Percentiles rank a stretch among this genome's conserved stretches.
These are phyloP conservation scores for Paradoxurus hermaphroditus DNA, from an alignment of 2,113 vertebrate genomes.

Conservation along the genomic window DNA sequence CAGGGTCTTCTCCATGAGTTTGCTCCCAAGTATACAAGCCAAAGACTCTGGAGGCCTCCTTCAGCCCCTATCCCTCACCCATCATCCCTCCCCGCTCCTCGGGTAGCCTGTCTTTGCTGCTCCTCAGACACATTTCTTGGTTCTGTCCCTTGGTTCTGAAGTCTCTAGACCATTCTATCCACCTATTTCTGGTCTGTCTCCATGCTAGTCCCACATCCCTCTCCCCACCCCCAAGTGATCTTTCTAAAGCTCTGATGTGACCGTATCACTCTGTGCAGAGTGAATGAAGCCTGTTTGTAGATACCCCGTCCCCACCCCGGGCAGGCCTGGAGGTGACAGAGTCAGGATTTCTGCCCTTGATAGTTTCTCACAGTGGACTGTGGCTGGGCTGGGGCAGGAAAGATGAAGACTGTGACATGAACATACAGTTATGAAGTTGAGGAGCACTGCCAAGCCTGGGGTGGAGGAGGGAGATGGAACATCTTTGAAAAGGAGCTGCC, in stretches of 20 bases:
- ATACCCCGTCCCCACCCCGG: accelerated
- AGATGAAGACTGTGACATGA: no score
- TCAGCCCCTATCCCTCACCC: background rate
- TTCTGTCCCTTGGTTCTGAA: background rate
- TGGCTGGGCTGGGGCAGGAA: background rate
- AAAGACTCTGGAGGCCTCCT: background rate
- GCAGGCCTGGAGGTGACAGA: background rate
- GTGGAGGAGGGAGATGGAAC: background rate
- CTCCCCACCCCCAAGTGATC: accelerated
- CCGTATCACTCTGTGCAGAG: background rate
- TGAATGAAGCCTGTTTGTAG: background rate
- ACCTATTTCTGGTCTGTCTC: background rate
- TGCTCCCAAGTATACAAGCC: background rate
- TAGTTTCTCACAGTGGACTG: background rate
- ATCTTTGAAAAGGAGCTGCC: background rate
- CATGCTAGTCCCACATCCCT: accelerated
- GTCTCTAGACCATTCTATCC: background rate
- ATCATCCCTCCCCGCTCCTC: accelerated
- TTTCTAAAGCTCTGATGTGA: background rate
- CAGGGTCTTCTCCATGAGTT: background rate
- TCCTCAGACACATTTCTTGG: background rate
- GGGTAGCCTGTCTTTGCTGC: background rate
- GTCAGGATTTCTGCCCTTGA: background rate
- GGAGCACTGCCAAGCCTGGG: background rate
- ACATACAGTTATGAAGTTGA: background rate